Base-by-base conservation (phyloP, 2,797 vertebrate genomes). In the Clarias pachynema region DNA sequence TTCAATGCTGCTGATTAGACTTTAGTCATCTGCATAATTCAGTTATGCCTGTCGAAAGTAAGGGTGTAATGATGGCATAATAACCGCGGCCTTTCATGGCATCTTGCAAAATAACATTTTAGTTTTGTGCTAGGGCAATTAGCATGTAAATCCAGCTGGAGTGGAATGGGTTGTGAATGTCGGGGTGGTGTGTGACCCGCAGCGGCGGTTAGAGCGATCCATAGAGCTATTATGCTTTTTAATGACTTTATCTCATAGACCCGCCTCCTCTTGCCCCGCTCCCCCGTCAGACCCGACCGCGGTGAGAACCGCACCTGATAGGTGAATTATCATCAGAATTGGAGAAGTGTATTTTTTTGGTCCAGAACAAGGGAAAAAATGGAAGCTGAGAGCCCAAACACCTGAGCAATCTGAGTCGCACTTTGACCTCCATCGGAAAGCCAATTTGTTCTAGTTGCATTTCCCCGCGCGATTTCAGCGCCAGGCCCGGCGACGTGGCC, bases 1-100 rank as follows among this genome's bases (percentile, higher is more conserved):
- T 83, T 49, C 57, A 20, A 49, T 60, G 34, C 10, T 14, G 81
- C 22, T 78, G 63, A 84, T 78, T 79, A 69, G 83, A 79, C 16
- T 66, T 29, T 24, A 59, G 31, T 44, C 65, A 49, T 66, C 63
- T 70, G 70, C 70, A 77, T 77, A 75, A 86, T 86, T 65, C 79
- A 24, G 14, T 79, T 60, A 40, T 69, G 83, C 24, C 56, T 74
- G 59, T 60, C 40, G 65, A 72, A 60, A 70, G 60, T 85, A 66
- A 1, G 34, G 16, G 5, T 0, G 14, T 26, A 72, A 60, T 79
- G 60, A 70, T 24, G 12, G 15, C 26, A 12, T 65, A 29, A 80
- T 81, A 81, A 85, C 68, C 9, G 73, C 49, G 34, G 34, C 34
- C 56, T 44, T 26, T 40, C 62, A 57, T 24, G 59, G 26, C 26